Conservation (phyloP, 2,797 vertebrate genomes). For the Dromococcyx pavoninus region DNA sequence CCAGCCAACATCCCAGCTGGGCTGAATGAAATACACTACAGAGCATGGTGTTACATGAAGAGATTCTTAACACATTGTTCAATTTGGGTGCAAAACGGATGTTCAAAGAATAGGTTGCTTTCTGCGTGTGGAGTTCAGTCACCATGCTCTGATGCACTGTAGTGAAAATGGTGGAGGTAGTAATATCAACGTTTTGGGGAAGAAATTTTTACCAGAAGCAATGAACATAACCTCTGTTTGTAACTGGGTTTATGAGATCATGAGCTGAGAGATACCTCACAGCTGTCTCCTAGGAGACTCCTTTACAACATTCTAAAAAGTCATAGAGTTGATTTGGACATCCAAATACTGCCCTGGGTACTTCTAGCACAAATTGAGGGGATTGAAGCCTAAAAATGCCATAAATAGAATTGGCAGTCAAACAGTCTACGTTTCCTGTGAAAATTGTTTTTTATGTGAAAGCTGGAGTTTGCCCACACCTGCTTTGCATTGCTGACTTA, state of each 20-base stretch:
- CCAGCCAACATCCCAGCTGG: neutral
- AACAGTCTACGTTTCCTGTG: neutral
- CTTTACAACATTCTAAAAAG: neutral
- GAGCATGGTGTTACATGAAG: accelerated
- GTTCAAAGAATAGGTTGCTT: neutral
- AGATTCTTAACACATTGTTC: neutral
- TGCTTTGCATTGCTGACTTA: slow-evolving; percentile 14
- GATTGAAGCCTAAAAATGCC: neutral
- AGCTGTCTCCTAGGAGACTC: neutral
- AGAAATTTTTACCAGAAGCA: neutral
- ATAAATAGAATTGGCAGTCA: slow-evolving; percentile 7
- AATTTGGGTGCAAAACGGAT: neutral
- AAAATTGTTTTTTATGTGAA: slow-evolving; percentile 19
- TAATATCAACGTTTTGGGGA: neutral
- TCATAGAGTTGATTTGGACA: neutral
- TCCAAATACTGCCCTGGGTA: neutral
- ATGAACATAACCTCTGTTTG: neutral
- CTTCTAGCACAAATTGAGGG: neutral
- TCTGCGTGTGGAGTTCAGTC: neutral
- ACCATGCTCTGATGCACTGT: neutral
- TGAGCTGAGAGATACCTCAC: neutral
- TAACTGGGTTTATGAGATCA: neutral
- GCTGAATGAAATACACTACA: neutral
- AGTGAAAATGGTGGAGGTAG: neutral
- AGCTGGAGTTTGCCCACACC: neutral